These are phyloP conservation scores for Hozukius guyotensis DNA, from an alignment of 2,797 vertebrate genomes.

Conservation along the genomic window DNA sequence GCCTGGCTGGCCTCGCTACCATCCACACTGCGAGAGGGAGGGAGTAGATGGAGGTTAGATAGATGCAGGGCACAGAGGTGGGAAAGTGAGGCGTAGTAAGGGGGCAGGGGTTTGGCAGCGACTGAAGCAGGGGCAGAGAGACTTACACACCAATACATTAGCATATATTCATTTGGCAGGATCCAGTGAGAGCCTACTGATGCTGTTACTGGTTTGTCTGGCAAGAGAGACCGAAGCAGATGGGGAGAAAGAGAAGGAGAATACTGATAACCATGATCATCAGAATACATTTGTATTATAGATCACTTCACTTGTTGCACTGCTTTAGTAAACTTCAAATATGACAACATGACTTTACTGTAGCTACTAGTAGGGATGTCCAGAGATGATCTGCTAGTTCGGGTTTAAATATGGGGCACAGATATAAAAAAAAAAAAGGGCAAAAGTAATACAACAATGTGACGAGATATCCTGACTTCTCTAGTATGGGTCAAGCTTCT, in stretches of 20 bases:
- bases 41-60: slow-evolving; percentile 57
- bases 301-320: slow-evolving; percentile 43
- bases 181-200: slow-evolving; percentile 62
- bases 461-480: background rate
- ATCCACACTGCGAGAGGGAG: slow-evolving; percentile 45
- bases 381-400: too few species aligned
- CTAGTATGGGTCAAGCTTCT: background rate
- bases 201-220: slow-evolving; percentile 67
- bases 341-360: background rate
- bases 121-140: slow-evolving; percentile 27
- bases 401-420: background rate
- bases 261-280: slow-evolving; percentile 61
- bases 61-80: slow-evolving; percentile 56
- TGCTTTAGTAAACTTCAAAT: slow-evolving; percentile 26
- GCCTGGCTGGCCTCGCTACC: slow-evolving; percentile 67
- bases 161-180: slow-evolving; percentile 76
- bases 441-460: background rate
- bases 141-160: slow-evolving; percentile 60
- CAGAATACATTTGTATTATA: slow-evolving; percentile 30
- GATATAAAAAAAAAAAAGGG: background rate
- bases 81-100: slow-evolving; percentile 45
- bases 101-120: slow-evolving; percentile 56
- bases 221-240: slow-evolving; percentile 57
- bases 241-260: slow-evolving; percentile 53
- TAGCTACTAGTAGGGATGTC: background rate